Conservation (phyloP, 2,113 vertebrate species). For the Vireo altiloquus region DNA sequence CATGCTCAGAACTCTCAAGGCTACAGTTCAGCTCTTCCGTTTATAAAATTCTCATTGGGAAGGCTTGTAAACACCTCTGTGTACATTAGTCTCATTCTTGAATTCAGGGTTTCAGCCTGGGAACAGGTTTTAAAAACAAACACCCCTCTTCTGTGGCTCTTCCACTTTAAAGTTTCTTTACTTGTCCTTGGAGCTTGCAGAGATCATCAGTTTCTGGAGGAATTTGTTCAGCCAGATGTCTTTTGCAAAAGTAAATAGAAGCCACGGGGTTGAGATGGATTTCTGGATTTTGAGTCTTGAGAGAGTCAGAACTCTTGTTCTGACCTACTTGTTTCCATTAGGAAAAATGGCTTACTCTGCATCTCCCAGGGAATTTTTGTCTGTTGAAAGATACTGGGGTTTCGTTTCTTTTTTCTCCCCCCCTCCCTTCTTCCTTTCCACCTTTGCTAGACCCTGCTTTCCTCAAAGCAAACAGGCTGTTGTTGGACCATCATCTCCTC, state of each 20-base stretch:
- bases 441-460: not conserved
- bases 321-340: not conserved
- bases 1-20: not conserved
- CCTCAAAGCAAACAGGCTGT: not conserved
- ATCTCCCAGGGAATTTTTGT: not conserved
- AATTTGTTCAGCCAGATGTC: not conserved
- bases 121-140: not conserved
- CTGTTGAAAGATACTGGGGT: not conserved
- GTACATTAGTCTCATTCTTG: not conserved
- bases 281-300: not conserved
- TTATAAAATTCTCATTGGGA: not conserved
- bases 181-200: not conserved
- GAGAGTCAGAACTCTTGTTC: not conserved
- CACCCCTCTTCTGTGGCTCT: not conserved
- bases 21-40: conserved; percentile 24
- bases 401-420: not conserved
- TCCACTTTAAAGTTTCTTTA: not conserved
- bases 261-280: not conserved
- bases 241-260: not conserved
- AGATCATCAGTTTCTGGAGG: conserved; percentile 7
- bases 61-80: conserved; percentile 28
- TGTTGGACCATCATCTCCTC: not conserved
- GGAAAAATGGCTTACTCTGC: not conserved
- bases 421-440: not conserved
- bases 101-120: not conserved